Percentiles rank a stretch among this genome's conserved stretches.
Evolutionary conservation across 2,797 vertebrate genomes (phyloP).

Genomic region (Australoheros facetus): DNA sequence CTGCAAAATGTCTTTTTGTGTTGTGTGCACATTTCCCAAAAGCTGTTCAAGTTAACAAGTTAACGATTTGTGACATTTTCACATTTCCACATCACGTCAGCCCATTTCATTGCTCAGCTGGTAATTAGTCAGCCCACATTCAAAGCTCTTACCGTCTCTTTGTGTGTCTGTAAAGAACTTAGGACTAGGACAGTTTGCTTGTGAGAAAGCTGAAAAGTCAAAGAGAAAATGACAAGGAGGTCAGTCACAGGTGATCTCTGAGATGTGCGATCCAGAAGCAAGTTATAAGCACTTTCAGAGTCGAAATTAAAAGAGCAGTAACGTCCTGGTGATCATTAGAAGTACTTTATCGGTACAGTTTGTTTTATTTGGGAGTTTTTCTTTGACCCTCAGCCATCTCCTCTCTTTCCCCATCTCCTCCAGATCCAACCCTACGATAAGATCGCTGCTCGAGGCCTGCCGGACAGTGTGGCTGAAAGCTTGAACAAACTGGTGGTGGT

Average conservation of each 20-base stretch:
- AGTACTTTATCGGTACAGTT: background rate
- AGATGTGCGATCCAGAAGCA: background rate
- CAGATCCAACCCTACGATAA: slow-evolving; percentile 97
- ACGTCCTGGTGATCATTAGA: background rate
- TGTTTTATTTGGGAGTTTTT: background rate
- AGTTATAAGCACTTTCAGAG: rapidly evolving
- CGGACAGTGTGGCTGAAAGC: slow-evolving; percentile 87
- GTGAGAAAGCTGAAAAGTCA: rapidly evolving
- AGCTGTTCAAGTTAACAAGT: background rate
- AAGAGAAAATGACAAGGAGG: background rate
- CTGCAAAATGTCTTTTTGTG: background rate
- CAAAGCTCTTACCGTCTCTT: background rate
- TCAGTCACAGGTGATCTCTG: background rate
- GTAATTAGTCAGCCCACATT: slow-evolving; percentile 2
- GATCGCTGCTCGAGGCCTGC: slow-evolving; percentile 88
- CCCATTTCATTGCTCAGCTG: background rate
- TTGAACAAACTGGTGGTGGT: slow-evolving; percentile 97
- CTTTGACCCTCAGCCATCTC: background rate
- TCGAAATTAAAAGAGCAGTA: background rate
- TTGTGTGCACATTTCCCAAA: background rate
- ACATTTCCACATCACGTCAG: background rate
- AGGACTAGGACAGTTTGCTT: background rate
- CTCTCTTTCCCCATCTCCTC: background rate
- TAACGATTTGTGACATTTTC: slow-evolving; percentile 6
- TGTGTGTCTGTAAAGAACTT: background rate